Base-by-base conservation (phyloP, 2,113 vertebrate species). In the Cheilinus undulatus region DNA sequence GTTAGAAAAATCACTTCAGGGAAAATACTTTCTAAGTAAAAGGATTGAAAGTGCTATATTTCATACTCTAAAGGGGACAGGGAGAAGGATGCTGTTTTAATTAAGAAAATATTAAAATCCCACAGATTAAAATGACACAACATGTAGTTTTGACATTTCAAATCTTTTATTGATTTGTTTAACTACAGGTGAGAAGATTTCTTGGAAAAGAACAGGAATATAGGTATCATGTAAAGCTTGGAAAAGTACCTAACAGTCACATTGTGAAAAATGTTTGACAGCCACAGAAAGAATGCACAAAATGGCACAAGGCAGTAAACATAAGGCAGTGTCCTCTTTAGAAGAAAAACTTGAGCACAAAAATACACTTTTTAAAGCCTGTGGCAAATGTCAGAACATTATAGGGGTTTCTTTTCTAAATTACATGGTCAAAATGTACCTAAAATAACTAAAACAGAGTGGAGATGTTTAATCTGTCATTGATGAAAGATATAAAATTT, bases 131-230 rank as follows among this genome's bases (percentile, higher is more conserved):
- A 42, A 42, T 42, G 20, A 54, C n/a, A 40, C 0, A 13, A 23
- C 24, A 19, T n/a, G 1, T 30, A 45, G 2, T 13, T 56, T 53
- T 32, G 1, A 75, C 10, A 60, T 46, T 64, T 72, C 6, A 50
- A 61, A 67, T 69, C 40, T 11, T 88, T 88, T 88, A 88, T 81
- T 86, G 50, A 43, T 48, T 72, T 7, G 45, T 5, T 54, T 42
- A 13, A 52, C 13, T 3, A 51, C 45, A 40, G 36, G 46, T 57
- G 32, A 38, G 36, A 51, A 40, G 13, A 66, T 24, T 42, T 40
- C 14, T 19, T 19, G 23, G 27, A 50, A 59, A 15, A 49, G 57
- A 78, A 36, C 60, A 72, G 50, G 50, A 76, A 63, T 46, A 59
- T 66, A 20, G 58, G 66, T 3, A 4, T 24, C 4, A 42, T 45